Evolutionary conservation across 2,797 vertebrate genomes (phyloP).

Genomic region (Mormyrops boulengeri): DNA sequence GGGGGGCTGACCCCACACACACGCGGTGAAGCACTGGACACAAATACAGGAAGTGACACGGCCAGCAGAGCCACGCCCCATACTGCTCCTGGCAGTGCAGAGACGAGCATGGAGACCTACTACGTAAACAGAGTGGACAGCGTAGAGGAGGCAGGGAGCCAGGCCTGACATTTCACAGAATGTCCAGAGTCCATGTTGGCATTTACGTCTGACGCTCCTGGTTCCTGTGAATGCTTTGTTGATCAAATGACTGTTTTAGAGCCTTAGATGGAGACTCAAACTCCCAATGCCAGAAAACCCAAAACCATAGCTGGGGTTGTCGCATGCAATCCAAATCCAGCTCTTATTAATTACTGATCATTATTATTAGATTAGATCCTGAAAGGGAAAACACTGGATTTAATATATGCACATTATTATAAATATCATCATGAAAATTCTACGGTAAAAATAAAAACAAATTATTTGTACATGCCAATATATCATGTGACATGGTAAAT

Average conservation of each 20-base stretch:
- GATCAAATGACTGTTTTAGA: background rate
- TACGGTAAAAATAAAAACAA: background rate
- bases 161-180: background rate
- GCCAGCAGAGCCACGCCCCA: background rate
- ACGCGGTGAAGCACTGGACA: background rate
- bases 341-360: background rate
- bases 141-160: background rate
- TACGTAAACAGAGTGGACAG: background rate
- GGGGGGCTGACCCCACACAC: background rate
- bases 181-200: background rate
- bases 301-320: background rate
- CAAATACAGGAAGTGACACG: background rate
- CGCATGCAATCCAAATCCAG: background rate
- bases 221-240: background rate
- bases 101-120: background rate
- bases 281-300: background rate
- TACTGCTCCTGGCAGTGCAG: background rate
- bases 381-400: background rate
- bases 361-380: background rate
- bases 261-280: background rate
- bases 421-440: background rate
- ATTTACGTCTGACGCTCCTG: background rate
- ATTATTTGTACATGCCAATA: background rate
- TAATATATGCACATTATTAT: background rate
- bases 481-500: background rate